Evolutionary conservation across 2,113 vertebrate species (phyloP).

Genomic region (Scalopus aquaticus): DNA sequence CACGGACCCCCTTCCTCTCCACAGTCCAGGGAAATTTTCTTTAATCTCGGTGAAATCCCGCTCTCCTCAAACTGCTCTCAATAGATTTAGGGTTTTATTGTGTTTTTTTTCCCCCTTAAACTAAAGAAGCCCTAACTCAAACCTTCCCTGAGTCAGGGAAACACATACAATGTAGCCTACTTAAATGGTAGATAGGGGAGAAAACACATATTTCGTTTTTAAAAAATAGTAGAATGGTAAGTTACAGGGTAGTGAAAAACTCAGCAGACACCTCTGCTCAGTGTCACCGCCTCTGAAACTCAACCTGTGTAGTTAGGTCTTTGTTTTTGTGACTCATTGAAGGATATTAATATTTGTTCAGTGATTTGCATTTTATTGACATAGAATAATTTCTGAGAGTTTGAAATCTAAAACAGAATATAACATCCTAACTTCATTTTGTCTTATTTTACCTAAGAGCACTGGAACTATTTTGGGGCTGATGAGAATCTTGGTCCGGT

Average conservation of each 20-base stretch:
- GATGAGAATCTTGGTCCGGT: conserved; percentile 95
- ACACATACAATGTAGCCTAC: neutral
- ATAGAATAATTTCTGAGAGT: neutral
- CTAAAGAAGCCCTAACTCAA: neutral
- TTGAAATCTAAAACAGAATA: neutral
- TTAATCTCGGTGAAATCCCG: neutral
- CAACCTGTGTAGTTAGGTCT: neutral
- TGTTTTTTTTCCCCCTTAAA: no score
- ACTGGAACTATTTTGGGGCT: conserved; percentile 98
- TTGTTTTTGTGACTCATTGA: conserved; percentile 10
- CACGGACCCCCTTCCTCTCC: neutral
- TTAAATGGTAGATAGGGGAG: neutral
- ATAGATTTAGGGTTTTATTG: neutral
- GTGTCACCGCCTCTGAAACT: neutral
- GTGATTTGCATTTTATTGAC: neutral
- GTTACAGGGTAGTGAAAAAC: neutral
- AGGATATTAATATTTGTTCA: conserved; percentile 18
- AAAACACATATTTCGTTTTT: neutral
- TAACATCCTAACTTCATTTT: conserved; percentile 55
- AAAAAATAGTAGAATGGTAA: neutral
- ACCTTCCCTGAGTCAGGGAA: neutral
- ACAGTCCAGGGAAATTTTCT: neutral
- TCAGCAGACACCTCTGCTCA: neutral
- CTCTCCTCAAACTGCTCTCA: neutral
- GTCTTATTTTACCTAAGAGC: conserved; percentile 85